phyloP scores from a whole-genome alignment of 2,797 vertebrate species.

The Sarcoramphus papa region DNA sequence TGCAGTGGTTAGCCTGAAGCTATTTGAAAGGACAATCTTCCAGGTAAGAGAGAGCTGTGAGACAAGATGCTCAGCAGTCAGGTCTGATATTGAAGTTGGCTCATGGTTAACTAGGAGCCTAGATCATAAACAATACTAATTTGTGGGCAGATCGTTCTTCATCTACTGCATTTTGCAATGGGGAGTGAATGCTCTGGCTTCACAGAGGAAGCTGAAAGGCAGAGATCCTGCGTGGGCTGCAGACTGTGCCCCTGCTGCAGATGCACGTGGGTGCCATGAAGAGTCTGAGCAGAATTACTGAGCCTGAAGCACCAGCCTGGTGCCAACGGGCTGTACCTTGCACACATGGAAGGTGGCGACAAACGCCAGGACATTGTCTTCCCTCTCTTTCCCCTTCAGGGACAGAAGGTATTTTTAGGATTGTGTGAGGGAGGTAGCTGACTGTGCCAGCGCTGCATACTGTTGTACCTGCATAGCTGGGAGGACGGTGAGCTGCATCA shows the following conservation, averaged over 20 bases:
- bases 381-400: neutral
- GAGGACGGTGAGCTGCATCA: neutral
- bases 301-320: neutral
- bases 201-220: neutral
- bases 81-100: neutral
- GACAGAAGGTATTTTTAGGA: neutral
- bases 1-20: neutral
- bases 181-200: neutral
- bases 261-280: fast-evolving
- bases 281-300: neutral
- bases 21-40: neutral
- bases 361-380: neutral
- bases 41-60: neutral
- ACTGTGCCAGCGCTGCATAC: neutral
- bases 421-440: neutral
- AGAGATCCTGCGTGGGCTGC: neutral
- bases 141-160: neutral
- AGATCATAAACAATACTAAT: neutral
- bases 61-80: neutral
- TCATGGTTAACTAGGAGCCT: neutral
- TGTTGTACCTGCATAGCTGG: neutral
- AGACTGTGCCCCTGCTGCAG: neutral
- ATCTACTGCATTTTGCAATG: neutral
- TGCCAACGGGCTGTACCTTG: neutral
- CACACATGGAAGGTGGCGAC: neutral